Evolutionary conservation across 1,140 invertebrate species (phyloP).

Genomic region (Linepithema humile): DNA sequence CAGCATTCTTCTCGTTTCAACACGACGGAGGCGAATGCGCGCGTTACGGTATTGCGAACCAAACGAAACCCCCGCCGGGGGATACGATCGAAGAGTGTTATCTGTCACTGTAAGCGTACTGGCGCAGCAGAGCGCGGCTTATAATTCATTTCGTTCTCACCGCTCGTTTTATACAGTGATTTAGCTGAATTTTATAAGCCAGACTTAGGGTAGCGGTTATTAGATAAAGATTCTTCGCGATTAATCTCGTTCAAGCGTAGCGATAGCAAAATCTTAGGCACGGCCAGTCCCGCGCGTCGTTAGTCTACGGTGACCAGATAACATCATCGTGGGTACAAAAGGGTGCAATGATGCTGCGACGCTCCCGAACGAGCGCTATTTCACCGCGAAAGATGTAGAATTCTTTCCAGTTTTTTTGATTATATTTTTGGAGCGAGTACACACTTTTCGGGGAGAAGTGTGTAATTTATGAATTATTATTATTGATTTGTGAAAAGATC

Average conservation of each 20-base stretch:
- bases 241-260: conserved; percentile 52
- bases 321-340: conserved; percentile 11
- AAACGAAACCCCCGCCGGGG: neutral
- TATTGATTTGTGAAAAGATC: no score
- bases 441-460: no score
- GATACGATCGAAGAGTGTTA: conserved; percentile 20
- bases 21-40: neutral
- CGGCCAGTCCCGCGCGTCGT: conserved; percentile 32
- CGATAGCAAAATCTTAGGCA: conserved; percentile 42
- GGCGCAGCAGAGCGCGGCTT: conserved; percentile 33
- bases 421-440: neutral
- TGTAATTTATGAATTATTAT: no score
- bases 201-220: conserved; percentile 35
- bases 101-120: conserved; percentile 40
- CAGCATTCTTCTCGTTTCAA: neutral
- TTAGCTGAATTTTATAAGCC: conserved; percentile 63
- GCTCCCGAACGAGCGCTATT: neutral
- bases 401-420: neutral
- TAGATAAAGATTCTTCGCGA: conserved; percentile 53
- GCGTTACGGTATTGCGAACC: neutral
- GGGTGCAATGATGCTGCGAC: conserved; percentile 12
- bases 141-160: conserved; percentile 40
- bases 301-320: conserved; percentile 40
- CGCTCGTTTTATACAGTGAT: conserved; percentile 68
- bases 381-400: neutral